Conservation (phyloP, 2,797 vertebrate genomes). For the Neosilurus hyrtlii region DNA sequence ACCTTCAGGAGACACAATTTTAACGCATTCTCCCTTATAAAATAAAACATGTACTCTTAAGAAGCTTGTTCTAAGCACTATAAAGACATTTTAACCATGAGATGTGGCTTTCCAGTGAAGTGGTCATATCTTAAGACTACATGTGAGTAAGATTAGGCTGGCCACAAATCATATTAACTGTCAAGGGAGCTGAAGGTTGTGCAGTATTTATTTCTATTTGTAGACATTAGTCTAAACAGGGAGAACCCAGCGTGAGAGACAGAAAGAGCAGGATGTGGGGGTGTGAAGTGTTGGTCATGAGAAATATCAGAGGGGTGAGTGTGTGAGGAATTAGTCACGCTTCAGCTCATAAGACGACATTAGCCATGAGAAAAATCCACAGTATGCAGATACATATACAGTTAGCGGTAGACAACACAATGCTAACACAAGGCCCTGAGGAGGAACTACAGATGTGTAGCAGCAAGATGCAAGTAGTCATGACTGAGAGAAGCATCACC, state of each 20-base stretch:
- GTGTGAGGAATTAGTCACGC: conserved; percentile 51
- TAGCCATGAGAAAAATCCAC: conserved; percentile 27
- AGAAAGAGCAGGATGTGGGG: conserved; percentile 50
- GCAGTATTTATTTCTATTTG: conserved; percentile 43
- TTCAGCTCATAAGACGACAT: conserved; percentile 5
- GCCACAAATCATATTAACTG: conserved; percentile 52
- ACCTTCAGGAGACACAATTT: neutral
- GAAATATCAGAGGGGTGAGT: conserved; percentile 46
- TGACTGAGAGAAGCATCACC: conserved; percentile 1
- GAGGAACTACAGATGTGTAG: neutral
- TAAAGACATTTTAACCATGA: conserved; percentile 18
- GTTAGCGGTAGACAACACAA: neutral
- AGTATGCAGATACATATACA: neutral
- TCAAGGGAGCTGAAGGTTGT: conserved; percentile 23
- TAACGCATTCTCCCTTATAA: neutral
- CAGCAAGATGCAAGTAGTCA: neutral
- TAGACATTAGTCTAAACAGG: conserved; percentile 31
- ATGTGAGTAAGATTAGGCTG: conserved; percentile 20
- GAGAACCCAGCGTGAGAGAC: conserved; percentile 40
- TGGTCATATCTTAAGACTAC: neutral
- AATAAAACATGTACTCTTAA: neutral
- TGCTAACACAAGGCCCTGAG: neutral
- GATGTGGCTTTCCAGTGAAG: neutral
- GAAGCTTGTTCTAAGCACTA: neutral
- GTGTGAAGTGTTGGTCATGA: conserved; percentile 49